Percentiles rank a stretch among this genome's conserved stretches.
Evolutionary conservation across 2,797 vertebrate species (phyloP).

Genomic region (Phataginus tetradactyla): DNA sequence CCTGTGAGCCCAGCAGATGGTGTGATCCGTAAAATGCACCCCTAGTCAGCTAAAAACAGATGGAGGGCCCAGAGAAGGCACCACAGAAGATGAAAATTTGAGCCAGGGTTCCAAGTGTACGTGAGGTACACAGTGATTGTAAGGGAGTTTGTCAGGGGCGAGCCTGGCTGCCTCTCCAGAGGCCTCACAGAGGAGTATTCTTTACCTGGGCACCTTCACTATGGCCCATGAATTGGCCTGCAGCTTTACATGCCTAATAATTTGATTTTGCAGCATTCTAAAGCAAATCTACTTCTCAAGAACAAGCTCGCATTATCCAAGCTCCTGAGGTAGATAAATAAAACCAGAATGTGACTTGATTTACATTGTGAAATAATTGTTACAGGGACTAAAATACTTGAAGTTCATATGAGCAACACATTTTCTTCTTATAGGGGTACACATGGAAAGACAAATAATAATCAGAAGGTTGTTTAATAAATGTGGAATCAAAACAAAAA

Average conservation of each 20-base stretch:
- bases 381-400: not conserved
- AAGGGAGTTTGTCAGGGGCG: not conserved
- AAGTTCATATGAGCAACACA: slow-evolving; percentile 24
- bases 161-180: slow-evolving; percentile 32
- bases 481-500: slow-evolving; percentile 55
- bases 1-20: not conserved
- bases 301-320: slow-evolving; percentile 22
- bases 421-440: not conserved
- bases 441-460: slow-evolving; percentile 45
- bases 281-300: slow-evolving; percentile 32
- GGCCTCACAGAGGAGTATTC: not conserved
- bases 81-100: not conserved
- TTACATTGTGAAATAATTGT: slow-evolving; percentile 56
- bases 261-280: slow-evolving; percentile 42
- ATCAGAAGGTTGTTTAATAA: slow-evolving; percentile 48
- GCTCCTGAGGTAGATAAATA: slow-evolving; percentile 28
- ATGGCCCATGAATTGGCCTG: not conserved
- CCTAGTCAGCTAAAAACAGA: not conserved
- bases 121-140: not conserved
- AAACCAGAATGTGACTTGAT: slow-evolving; percentile 60
- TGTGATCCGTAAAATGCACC: not conserved
- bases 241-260: not conserved
- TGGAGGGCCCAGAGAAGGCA: not conserved
- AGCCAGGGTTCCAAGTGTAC: not conserved
- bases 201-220: slow-evolving; percentile 26